Base-by-base conservation (phyloP, 2,113 vertebrate species). In the Mus spicilegus region DNA sequence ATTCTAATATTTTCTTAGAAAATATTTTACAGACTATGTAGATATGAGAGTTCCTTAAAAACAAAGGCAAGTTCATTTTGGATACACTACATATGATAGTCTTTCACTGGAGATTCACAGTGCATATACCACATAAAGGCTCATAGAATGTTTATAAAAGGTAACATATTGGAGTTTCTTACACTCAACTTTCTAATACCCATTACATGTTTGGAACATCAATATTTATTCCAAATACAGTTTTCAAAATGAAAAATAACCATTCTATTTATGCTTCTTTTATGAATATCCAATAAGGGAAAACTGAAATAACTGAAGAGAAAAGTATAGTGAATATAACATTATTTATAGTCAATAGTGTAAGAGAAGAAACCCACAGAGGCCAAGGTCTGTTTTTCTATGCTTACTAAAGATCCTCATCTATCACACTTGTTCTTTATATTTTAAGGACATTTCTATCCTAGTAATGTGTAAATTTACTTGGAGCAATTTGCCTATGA, bases 221-320 rank as follows among this genome's bases (percentile, higher is more conserved):
- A 86, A 86, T 93, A 91, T 84, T 89, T 93, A 91, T 84, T 89
- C n/a, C n/a, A 94, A 93, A 89, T 72, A 0, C 2, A 88, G n/a
- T 81, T 92, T 81, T 1, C 7, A 91, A 90, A 96, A 81, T 73
- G 26, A 17, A 86, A 97, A 72, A 7, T 33, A 91, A 77, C 36
- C 0, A 1, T 95, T 10, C 11, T 9, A 86, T 92, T 90, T 91
- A 1, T 92, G 33, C 58, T 87, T 75, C 28, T 92, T 89, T 63
- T 17, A 11, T 63, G 76, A 56, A 72, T 90, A 70, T 73, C 22
- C 4, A 89, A 36, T 84, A 56, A 76, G 13, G 78, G 36, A 88
- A 93, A 91, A 65, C 4, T 65, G 65, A 94, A 95, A 85, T 9
- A 93, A 87, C n/a, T 17, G 1, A 90, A 90, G 12, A 90, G 49